Percentiles rank a stretch among this genome's conserved stretches.
Evolutionary conservation across 2,888 invertebrate species (phyloP).

Genomic region (Phragmatobia fuliginosa): DNA sequence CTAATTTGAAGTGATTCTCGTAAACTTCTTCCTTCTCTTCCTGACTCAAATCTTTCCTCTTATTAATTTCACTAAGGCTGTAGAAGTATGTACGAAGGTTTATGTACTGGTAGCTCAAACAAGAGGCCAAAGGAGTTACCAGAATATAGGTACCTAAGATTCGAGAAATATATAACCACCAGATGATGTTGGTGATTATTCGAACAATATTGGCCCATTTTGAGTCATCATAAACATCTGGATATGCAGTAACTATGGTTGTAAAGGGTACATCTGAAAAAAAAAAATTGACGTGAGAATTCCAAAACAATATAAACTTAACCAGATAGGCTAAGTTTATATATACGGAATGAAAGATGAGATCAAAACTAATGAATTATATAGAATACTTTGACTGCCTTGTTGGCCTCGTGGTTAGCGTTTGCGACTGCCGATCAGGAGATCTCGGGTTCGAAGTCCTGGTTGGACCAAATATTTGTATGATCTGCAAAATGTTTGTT

Average conservation of each 20-base stretch:
- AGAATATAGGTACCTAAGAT: constrained; percentile 45
- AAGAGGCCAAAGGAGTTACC: constrained; percentile 49
- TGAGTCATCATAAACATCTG: constrained; percentile 54
- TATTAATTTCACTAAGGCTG: constrained; percentile 58
- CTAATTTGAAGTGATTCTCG: constrained; percentile 59
- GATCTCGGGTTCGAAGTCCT: too few relatives aligned
- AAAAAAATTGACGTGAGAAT: neutral
- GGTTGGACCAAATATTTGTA: too few relatives aligned
- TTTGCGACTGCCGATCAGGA: too few relatives aligned
- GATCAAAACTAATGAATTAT: too few relatives aligned
- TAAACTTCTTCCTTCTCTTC: constrained; percentile 59
- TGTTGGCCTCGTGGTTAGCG: too few relatives aligned
- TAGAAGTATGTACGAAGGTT: constrained; percentile 66
- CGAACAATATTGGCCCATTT: constrained; percentile 43
- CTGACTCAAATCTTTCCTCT: constrained; percentile 46
- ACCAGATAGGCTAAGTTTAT: too few relatives aligned
- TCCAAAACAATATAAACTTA: neutral
- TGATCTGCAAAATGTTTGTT: too few relatives aligned
- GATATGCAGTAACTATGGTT: constrained; percentile 59
- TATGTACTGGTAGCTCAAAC: constrained; percentile 62
- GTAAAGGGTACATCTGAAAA: constrained; percentile 57
- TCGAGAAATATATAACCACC: constrained; percentile 54
- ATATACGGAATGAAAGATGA: too few relatives aligned
- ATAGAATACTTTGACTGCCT: too few relatives aligned
- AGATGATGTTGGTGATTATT: constrained; percentile 45